A percentile compares a stretch with the other conserved stretches of the same genome.
Evolutionary conservation across 2,888 invertebrate genomes (phyloP).

Genomic region (Leptinotarsa haldemani): DNA sequence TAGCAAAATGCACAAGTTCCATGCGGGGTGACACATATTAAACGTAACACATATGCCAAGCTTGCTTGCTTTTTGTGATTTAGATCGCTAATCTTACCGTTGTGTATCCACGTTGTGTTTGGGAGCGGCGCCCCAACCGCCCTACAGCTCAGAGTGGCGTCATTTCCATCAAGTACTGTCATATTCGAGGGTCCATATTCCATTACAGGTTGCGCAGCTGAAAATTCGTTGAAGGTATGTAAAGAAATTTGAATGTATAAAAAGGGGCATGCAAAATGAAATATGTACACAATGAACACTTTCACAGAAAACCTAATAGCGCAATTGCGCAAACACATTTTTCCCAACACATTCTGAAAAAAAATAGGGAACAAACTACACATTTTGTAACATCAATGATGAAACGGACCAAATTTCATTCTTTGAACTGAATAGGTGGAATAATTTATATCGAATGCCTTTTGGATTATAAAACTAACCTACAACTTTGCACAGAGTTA

Average conservation of each 20-base stretch:
- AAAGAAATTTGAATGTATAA: background rate
- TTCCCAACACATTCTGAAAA: no score
- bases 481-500: no score
- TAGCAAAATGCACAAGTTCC: slow-evolving; percentile 43
- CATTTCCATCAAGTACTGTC: slow-evolving; percentile 92
- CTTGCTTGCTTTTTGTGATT: slow-evolving; percentile 20
- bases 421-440: background rate
- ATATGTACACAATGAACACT: slow-evolving; percentile 1
- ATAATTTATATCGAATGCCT: background rate
- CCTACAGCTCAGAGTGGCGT: slow-evolving; percentile 87
- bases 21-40: slow-evolving; percentile 28
- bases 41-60: slow-evolving; percentile 30
- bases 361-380: no score
- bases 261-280: slow-evolving; percentile 8
- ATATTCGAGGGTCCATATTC: slow-evolving; percentile 85
- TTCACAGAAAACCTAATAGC: background rate
- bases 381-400: no score
- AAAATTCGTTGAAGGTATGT: slow-evolving; percentile 22
- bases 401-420: no score
- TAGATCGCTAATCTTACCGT: slow-evolving; percentile 74
- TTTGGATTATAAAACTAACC: background rate
- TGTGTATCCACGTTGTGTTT: slow-evolving; percentile 90
- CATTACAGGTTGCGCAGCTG: slow-evolving; percentile 88
- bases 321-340: no score
- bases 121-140: slow-evolving; percentile 93